phyloP scores from a whole-genome alignment of 1,140 invertebrate species.

The Bombus difficillimus region DNA sequence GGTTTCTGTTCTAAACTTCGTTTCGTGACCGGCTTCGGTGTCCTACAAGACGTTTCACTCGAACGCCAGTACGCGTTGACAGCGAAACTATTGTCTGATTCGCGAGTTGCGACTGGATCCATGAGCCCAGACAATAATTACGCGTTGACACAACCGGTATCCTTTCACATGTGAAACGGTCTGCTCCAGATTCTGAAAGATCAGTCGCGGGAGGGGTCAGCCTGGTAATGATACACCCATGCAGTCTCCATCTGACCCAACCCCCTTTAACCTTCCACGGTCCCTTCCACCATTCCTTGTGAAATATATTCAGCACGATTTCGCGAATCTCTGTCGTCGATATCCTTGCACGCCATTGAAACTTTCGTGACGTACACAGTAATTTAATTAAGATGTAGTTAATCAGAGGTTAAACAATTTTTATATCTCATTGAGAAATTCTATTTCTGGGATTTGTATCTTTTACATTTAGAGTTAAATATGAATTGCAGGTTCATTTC shows the following conservation, averaged over 20 bases:
- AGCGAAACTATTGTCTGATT: conserved; percentile 66
- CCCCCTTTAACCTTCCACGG: conserved; percentile 55
- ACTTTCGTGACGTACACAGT: background rate
- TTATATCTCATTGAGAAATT: background rate
- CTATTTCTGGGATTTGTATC: background rate
- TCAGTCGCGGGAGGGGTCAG: conserved; percentile 71
- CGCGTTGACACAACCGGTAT: conserved; percentile 64
- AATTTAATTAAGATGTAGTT: background rate
- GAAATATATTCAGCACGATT: conserved; percentile 48
- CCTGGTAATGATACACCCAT: conserved; percentile 74
- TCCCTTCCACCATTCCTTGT: background rate
- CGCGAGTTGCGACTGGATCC: conserved; percentile 3
- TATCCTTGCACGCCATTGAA: conserved; percentile 40
- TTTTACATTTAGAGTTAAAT: too few species aligned
- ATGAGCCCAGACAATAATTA: conserved; percentile 66
- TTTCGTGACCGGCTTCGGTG: conserved; percentile 67
- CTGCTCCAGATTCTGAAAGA: conserved; percentile 74
- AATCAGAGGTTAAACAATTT: background rate
- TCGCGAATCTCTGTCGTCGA: conserved; percentile 34
- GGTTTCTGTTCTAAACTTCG: conserved; percentile 64
- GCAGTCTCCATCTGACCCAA: conserved; percentile 55
- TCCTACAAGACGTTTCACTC: conserved; percentile 72
- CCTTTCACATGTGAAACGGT: conserved; percentile 76
- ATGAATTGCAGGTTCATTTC: too few species aligned
- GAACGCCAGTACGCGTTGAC: conserved; percentile 22